Conservation (phyloP, 2,113 vertebrate species). For the Corythornis madagascariensis region DNA sequence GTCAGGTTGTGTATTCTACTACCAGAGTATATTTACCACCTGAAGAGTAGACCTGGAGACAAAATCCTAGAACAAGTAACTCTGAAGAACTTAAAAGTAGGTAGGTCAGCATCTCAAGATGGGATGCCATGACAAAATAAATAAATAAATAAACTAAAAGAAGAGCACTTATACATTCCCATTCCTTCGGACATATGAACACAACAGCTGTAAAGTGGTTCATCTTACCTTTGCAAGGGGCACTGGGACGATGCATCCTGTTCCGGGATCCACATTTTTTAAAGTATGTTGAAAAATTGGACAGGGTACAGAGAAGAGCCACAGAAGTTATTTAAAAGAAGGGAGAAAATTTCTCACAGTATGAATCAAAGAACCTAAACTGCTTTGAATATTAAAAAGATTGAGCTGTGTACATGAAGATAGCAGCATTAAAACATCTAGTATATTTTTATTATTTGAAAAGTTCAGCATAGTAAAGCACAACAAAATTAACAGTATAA, state of each 20-base stretch:
- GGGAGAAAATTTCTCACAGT: not conserved
- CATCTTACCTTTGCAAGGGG: not conserved
- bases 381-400: not conserved
- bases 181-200: not conserved
- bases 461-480: not conserved
- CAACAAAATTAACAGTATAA: not conserved
- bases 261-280: not conserved
- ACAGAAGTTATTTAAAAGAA: slow-evolving; percentile 13
- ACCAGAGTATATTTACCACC: not conserved
- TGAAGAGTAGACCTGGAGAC: not conserved
- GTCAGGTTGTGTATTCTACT: not conserved
- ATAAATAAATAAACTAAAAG: too few relatives aligned
- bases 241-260: not conserved
- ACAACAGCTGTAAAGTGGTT: fast-evolving
- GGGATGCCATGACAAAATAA: not conserved
- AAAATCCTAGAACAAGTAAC: not conserved
- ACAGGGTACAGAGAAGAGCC: slow-evolving; percentile 1
- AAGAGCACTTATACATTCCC: not conserved
- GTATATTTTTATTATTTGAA: too few relatives aligned
- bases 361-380: slow-evolving; percentile 6
- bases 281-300: not conserved
- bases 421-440: not conserved
- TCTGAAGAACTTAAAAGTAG: not conserved
- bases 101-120: not conserved
- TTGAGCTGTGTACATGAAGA: not conserved